Conservation (phyloP, 2,113 vertebrate genomes). For the Bubo scandiacus region DNA sequence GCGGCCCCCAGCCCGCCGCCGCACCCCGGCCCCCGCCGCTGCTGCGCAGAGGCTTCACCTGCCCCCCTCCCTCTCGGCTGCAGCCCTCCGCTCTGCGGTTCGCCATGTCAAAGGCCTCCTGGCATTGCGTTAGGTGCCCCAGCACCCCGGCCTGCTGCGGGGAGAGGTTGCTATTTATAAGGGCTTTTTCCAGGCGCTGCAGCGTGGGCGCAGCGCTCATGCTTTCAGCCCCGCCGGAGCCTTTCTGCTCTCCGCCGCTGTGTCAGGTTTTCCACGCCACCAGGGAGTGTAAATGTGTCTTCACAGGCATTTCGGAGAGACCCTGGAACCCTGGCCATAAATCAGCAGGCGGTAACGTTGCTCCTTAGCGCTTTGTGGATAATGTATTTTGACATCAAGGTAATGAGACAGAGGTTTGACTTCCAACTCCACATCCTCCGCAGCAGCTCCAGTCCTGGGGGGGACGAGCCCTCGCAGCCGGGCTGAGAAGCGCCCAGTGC, state of each 20-base stretch:
- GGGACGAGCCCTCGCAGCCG: not conserved
- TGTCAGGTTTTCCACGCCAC: conserved; percentile 46
- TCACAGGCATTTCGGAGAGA: conserved; percentile 50
- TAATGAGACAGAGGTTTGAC: not conserved
- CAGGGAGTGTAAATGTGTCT: conserved; percentile 56
- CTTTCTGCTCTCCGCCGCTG: conserved; percentile 24
- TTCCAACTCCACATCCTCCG: not conserved
- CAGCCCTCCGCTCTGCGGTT: not conserved
- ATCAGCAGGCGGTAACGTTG: conserved; percentile 40
- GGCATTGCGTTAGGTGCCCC: not conserved
- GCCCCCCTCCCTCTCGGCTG: not conserved
- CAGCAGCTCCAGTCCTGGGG: not conserved
- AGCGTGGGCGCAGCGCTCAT: not conserved
- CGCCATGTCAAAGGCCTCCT: not conserved
- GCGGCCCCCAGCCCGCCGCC: not conserved
- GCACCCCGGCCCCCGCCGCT: not conserved
- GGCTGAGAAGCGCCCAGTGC: not conserved
- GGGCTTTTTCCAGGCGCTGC: not conserved
- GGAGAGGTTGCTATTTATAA: not conserved
- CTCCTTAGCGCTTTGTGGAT: conserved; percentile 27
- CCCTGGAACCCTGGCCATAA: conserved; percentile 52
- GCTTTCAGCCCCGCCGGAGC: not conserved
- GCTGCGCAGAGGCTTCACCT: not conserved
- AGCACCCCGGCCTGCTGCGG: not conserved
- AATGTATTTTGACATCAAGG: conserved; percentile 21